Percentiles rank a stretch among this genome's conserved stretches.
Conservation (phyloP, 2,113 vertebrate genomes). For the Dromaius novaehollandiae region DNA sequence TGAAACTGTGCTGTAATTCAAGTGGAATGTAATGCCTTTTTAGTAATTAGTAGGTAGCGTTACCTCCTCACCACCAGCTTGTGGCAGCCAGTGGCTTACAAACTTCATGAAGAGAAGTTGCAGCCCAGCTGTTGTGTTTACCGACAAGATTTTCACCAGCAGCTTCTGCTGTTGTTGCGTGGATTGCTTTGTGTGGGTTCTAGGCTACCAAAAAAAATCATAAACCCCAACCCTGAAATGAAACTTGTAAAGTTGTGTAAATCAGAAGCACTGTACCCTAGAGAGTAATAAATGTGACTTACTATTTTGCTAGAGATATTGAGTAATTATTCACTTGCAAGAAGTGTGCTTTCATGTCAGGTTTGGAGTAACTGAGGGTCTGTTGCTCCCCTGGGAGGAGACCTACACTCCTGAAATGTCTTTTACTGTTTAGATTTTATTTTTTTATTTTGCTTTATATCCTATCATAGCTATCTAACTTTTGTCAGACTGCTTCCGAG, state of each 20-base stretch:
- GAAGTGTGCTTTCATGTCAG: neutral
- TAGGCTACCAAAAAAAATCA: neutral
- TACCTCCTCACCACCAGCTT: neutral
- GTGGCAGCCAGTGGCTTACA: neutral
- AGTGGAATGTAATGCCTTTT: neutral
- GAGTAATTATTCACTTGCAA: constrained; percentile 1
- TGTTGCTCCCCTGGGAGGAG: neutral
- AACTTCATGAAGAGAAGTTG: neutral
- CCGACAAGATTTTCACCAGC: neutral
- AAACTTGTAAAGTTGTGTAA: constrained; percentile 32
- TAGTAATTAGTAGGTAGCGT: neutral
- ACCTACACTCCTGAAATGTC: neutral
- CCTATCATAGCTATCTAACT: neutral
- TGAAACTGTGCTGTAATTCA: neutral
- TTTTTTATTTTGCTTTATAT: neutral
- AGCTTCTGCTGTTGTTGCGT: neutral
- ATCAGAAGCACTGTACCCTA: constrained; percentile 28
- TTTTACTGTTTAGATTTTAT: constrained; percentile 25
- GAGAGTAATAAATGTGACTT: constrained; percentile 31
- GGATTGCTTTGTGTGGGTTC: neutral
- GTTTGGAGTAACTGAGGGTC: constrained; percentile 26
- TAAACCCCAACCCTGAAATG: neutral
- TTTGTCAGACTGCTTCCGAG: neutral
- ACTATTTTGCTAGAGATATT: constrained; percentile 23
- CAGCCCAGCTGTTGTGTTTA: neutral